phyloP scores from a whole-genome alignment of 2,113 vertebrate genomes.

The Orthonyx spaldingii region DNA sequence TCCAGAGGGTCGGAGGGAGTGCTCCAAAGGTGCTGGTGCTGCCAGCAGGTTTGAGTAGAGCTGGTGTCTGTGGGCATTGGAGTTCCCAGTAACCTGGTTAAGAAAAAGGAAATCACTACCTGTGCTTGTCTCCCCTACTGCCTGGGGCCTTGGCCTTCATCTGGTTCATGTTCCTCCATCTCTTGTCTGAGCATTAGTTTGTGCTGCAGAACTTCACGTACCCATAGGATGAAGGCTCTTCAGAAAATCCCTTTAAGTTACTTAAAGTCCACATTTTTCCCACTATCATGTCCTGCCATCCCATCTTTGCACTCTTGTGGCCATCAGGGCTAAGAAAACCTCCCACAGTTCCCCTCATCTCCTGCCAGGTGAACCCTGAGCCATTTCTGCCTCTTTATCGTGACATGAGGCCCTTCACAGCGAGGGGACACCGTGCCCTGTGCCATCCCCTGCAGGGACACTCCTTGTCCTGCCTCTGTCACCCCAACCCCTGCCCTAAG shows the following conservation, averaged over 20 bases:
- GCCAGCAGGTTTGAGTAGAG: background rate
- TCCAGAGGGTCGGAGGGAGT: background rate
- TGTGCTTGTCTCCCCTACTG: background rate
- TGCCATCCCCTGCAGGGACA: background rate
- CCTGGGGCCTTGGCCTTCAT: background rate
- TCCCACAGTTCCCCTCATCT: rapidly evolving
- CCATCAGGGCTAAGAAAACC: background rate
- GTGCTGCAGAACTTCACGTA: background rate
- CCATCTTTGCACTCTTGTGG: background rate
- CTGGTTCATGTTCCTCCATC: background rate
- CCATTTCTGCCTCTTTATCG: background rate
- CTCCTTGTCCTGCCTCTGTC: background rate
- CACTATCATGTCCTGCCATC: background rate
- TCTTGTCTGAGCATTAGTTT: background rate
- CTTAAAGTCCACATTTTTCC: background rate
- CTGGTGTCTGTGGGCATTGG: background rate
- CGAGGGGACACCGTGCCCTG: rapidly evolving
- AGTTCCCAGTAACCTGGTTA: background rate
- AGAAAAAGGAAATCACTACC: background rate
- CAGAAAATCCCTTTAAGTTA: background rate
- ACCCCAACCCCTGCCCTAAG: background rate
- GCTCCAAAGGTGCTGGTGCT: background rate
- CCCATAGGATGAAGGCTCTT: background rate
- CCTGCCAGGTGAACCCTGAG: background rate
- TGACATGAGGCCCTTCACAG: background rate